Base-by-base conservation (phyloP, 2,888 invertebrate species). In the Ormyrus pomaceus region DNA sequence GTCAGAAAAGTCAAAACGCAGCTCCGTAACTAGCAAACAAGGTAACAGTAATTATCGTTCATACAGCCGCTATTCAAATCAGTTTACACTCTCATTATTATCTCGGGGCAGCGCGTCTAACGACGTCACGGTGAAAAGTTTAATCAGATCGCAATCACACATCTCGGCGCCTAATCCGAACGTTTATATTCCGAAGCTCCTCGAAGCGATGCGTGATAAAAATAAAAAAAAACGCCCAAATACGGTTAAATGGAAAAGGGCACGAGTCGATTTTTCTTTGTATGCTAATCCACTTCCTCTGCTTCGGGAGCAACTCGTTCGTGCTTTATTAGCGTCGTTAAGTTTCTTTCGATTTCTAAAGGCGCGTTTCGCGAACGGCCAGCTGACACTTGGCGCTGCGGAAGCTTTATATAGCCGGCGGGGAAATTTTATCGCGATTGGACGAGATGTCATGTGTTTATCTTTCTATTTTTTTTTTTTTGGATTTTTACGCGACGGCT, bases 51-150 rank as follows among this genome's bases (percentile, higher is more conserved):
- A 73, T 73, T 46, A 64, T 58, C n/a, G 3, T 9, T 50, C 58
- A 58, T 48, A 59, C 9, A 55, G n/a, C n/a, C 51, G 10, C 10
- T 64, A 75, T 75, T 75, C 58, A 66, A 66, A 66, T 66, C 34
- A 66, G 66, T 75, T 75, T 59, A 75, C 58, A 75, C 62, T 75
- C 65, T 66, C 66, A 66, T 75, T 75, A 75, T 64, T 65, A 55
- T 34, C 9, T n/a, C 34, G 34, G 55, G 55, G 46, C 69, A 13
- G 34, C 34, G 34, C 34, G 34, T 8, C n/a, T 69, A 69, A 69
- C 56, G 56, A 58, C 70, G 70, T 70, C 70, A 70, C 70, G 70
- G 58, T 70, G 70, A 70, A 70, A 70, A 69, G 46, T 55, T 50
- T n/a, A 65, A 34, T 34, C 34, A 34, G 34, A 34, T 34, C 34